Evolutionary conservation across 2,797 vertebrate genomes (phyloP).

Genomic region (Cephalopachus bancanus): DNA sequence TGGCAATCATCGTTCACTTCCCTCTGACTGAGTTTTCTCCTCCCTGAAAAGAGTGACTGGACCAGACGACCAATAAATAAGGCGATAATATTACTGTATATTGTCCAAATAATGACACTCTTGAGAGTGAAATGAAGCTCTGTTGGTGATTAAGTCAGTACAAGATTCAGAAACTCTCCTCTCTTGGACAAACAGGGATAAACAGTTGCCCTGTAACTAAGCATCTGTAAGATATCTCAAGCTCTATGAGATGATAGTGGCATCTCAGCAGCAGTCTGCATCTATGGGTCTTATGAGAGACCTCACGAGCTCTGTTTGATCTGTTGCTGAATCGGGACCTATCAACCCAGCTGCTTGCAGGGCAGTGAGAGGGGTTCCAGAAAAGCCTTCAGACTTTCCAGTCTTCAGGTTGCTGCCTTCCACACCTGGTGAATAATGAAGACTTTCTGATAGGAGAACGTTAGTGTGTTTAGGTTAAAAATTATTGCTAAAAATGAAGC

Average conservation of each 20-base stretch:
- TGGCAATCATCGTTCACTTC: neutral
- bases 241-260: neutral
- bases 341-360: neutral
- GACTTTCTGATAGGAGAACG: neutral
- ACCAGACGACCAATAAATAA: neutral
- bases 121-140: neutral
- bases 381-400: neutral
- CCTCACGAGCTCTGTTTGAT: neutral
- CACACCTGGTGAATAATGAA: neutral
- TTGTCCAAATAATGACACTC: neutral
- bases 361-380: neutral
- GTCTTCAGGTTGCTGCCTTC: neutral
- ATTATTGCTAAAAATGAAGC: slow-evolving; percentile 54
- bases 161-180: neutral
- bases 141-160: neutral
- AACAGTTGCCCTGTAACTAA: neutral
- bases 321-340: neutral
- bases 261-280: neutral
- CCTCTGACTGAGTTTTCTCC: neutral
- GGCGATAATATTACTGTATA: neutral
- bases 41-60: neutral
- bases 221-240: neutral
- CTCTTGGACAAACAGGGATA: neutral
- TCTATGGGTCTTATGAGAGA: neutral
- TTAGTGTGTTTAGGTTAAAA: slow-evolving; percentile 67